phyloP scores from a whole-genome alignment of 2,888 invertebrate genomes.

The Oxycera nigricornis region DNA sequence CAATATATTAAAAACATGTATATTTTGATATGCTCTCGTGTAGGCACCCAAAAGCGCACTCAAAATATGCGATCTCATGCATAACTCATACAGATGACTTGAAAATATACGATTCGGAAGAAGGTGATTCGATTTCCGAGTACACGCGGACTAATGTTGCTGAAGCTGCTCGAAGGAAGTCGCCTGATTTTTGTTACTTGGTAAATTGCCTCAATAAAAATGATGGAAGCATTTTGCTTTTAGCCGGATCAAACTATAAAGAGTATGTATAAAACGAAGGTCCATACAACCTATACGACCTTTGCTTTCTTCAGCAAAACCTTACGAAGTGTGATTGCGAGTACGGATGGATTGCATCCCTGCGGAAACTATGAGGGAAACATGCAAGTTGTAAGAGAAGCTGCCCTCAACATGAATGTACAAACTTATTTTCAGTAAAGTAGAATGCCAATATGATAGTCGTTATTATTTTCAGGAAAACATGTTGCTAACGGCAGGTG shows the following conservation, averaged over 20 bases:
- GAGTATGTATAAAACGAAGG: constrained; percentile 65
- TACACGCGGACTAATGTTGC: constrained; percentile 69
- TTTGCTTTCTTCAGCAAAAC: neutral
- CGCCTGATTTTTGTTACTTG: constrained; percentile 70
- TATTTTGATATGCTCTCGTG: neutral
- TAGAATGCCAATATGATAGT: neutral
- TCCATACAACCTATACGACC: neutral
- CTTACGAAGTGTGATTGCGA: neutral
- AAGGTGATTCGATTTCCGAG: constrained; percentile 67
- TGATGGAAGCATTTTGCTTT: constrained; percentile 65
- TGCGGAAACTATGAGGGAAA: constrained; percentile 14
- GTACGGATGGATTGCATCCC: neutral
- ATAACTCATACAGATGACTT: constrained; percentile 76
- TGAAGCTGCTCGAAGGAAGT: constrained; percentile 67
- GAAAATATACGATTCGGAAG: constrained; percentile 72
- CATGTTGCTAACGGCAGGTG: constrained; percentile 7
- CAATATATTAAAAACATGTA: neutral
- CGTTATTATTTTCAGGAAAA: constrained; percentile 7
- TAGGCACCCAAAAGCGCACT: constrained; percentile 58
- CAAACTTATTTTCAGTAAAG: neutral
- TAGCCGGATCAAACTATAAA: constrained; percentile 71
- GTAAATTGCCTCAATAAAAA: constrained; percentile 66
- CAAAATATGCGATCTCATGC: constrained; percentile 67
- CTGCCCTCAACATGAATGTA: constrained; percentile 11
- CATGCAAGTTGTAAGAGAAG: constrained; percentile 22